phyloP scores from a whole-genome alignment of 1,140 invertebrate genomes.

The Antheraea mylitta region DNA sequence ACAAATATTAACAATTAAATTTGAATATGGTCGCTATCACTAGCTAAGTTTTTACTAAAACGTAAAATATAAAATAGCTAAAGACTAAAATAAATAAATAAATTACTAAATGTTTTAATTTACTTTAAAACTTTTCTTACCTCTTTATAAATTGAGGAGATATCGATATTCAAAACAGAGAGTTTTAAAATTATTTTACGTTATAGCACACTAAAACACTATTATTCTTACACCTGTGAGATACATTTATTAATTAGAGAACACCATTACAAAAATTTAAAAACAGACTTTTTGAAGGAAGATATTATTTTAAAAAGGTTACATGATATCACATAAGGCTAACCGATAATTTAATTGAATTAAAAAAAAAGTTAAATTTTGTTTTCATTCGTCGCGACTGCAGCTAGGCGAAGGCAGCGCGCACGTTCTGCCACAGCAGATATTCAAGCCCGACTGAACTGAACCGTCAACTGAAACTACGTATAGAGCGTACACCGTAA shows the following conservation, averaged over 20 bases:
- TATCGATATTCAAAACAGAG: not conserved
- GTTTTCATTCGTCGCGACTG: not conserved
- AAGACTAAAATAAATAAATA: not conserved
- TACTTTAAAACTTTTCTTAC: not conserved
- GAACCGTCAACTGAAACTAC: constrained; percentile 18
- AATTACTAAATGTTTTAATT: not conserved
- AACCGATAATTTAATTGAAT: not conserved
- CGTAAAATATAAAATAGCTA: not conserved
- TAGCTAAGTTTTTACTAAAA: not conserved
- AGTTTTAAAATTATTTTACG: not conserved
- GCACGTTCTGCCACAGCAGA: constrained; percentile 14
- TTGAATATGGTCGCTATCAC: too few relatives aligned
- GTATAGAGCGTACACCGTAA: not conserved
- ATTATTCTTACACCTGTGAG: not conserved
- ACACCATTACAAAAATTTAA: not conserved
- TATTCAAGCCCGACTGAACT: constrained; percentile 19
- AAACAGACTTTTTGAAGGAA: not conserved
- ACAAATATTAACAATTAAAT: too few relatives aligned
- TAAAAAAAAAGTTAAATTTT: not conserved
- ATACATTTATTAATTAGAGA: not conserved
- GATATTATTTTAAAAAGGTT: not conserved
- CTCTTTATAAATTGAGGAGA: not conserved
- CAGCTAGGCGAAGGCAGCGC: not conserved
- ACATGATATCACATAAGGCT: not conserved
- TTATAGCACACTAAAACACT: not conserved